Conservation (phyloP, 1,140 invertebrate genomes). For the Bombus ignitus region DNA sequence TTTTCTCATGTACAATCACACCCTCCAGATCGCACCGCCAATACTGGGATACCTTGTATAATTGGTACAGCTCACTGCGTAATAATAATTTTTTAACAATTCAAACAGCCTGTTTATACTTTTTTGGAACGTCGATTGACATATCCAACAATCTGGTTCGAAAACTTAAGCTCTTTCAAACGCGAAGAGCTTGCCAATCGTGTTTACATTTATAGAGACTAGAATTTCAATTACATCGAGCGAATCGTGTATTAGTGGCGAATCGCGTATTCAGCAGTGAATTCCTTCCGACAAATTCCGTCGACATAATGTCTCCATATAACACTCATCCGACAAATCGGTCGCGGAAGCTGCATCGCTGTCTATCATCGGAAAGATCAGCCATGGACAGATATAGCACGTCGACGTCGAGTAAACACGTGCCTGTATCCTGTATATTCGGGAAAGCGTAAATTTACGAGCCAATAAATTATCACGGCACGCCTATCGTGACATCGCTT, state of each 20-base stretch:
- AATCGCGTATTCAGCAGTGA: not conserved
- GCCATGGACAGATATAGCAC: constrained; percentile 12
- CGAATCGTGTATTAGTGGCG: not conserved
- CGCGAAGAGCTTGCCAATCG: not conserved
- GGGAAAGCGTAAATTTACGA: constrained; percentile 79
- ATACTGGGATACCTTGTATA: too few relatives aligned
- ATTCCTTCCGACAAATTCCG: not conserved
- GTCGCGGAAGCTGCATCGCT: constrained; percentile 29
- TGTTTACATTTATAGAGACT: not conserved
- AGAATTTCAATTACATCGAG: not conserved
- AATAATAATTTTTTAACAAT: not conserved
- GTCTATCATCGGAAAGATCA: constrained; percentile 42
- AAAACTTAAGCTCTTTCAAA: not conserved
- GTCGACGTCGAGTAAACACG: constrained; percentile 15
- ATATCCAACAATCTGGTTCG: not conserved
- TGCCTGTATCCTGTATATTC: constrained; percentile 66
- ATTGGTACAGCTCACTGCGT: too few relatives aligned
- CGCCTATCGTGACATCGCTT: constrained; percentile 68
- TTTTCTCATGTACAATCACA: not conserved
- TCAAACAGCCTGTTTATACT: not conserved
- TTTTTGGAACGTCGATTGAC: not conserved
- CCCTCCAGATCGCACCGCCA: not conserved
- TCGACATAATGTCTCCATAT: not conserved
- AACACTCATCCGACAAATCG: constrained; percentile 45
- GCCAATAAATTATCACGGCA: constrained; percentile 77